Conservation (phyloP, 2,113 vertebrate genomes). For the Cyrtonyx montezumae region DNA sequence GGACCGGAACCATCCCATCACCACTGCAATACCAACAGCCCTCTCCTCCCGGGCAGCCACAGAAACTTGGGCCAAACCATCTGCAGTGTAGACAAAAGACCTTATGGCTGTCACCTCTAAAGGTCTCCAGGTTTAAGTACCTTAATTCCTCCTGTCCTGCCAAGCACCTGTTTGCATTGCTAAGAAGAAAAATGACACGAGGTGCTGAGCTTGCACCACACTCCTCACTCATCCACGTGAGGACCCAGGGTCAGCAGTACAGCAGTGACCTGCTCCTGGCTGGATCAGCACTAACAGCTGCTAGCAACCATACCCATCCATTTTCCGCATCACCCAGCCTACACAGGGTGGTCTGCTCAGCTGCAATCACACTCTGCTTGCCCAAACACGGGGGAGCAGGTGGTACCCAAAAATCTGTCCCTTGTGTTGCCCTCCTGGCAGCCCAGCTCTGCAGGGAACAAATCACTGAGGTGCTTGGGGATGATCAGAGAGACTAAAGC, state of each 20-base stretch:
- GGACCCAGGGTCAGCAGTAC: background rate
- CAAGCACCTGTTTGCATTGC: conserved; percentile 31
- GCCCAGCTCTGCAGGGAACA: background rate
- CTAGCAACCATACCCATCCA: background rate
- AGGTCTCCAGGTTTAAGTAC: conserved; percentile 45
- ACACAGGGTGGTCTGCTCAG: accelerated
- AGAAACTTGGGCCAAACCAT: background rate
- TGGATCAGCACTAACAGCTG: background rate
- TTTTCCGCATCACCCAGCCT: background rate
- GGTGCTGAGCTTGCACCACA: conserved; percentile 53
- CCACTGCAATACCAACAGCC: accelerated
- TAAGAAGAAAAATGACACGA: conserved; percentile 50
- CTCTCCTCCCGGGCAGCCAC: background rate
- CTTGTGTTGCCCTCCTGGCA: accelerated
- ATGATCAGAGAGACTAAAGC: conserved; percentile 42
- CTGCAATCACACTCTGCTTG: background rate
- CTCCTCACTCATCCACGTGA: background rate
- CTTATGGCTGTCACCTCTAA: background rate
- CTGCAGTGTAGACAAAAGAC: conserved; percentile 51
- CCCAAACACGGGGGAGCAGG: background rate
- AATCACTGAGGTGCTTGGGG: conserved; percentile 47
- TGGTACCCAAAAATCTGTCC: background rate
- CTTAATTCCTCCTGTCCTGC: conserved; percentile 50
- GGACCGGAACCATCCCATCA: background rate
- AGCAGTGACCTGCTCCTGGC: background rate